Evolutionary conservation across 2,888 invertebrate species (phyloP).

Genomic region (Acleris cristana): DNA sequence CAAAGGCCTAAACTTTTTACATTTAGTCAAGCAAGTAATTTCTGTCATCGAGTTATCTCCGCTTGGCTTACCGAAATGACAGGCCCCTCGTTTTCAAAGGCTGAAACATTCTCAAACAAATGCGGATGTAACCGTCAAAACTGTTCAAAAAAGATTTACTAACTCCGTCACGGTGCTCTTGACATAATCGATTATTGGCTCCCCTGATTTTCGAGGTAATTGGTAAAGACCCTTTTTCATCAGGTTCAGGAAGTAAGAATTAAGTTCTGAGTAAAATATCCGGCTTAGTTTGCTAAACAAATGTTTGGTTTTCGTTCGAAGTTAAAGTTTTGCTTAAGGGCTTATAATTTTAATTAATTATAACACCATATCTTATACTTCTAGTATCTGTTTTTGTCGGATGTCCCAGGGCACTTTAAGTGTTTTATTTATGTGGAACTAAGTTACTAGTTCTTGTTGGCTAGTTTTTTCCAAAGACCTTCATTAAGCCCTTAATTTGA

Average conservation of each 20-base stretch:
- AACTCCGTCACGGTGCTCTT: conserved; percentile 29
- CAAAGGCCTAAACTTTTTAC: conserved; percentile 36
- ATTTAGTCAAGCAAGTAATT: conserved; percentile 43
- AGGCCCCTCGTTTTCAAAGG: conserved; percentile 48
- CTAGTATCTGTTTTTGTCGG: no score
- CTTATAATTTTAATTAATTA: not conserved
- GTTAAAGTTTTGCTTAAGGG: conserved; percentile 10
- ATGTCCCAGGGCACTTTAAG: no score
- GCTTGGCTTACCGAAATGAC: conserved; percentile 40
- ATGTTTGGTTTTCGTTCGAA: conserved; percentile 8
- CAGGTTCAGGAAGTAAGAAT: conserved; percentile 1
- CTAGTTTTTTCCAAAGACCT: no score
- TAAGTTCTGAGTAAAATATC: conserved; percentile 17
- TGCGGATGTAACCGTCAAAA: conserved; percentile 61
- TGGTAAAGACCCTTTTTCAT: conserved; percentile 25
- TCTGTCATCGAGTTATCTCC: conserved; percentile 44
- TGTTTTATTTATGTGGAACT: no score
- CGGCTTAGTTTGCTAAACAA: conserved; percentile 11
- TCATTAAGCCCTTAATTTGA: no score
- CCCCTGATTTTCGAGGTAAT: conserved; percentile 19
- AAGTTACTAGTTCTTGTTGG: no score
- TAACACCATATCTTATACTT: no score
- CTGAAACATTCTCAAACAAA: conserved; percentile 52
- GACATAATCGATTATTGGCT: conserved; percentile 32
- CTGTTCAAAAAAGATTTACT: conserved; percentile 47